phyloP scores from a whole-genome alignment of 1,140 invertebrate genomes.

The Drosophila elegans region DNA sequence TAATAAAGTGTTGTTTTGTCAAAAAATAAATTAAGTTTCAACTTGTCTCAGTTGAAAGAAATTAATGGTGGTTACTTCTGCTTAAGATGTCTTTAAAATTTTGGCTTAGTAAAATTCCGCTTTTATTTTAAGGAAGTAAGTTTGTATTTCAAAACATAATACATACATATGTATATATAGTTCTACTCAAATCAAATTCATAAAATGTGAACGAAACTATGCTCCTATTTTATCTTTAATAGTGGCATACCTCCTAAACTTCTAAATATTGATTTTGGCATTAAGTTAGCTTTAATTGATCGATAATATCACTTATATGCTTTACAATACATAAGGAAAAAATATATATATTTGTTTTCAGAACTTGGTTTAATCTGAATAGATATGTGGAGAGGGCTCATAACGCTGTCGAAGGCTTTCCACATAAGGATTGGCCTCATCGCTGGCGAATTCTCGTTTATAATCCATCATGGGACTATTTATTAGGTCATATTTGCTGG shows the following conservation, averaged over 20 bases:
- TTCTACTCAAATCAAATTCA: too few relatives aligned
- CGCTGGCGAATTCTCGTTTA: conserved; percentile 1
- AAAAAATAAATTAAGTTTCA: conserved; percentile 34
- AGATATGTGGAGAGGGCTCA: conserved; percentile 4
- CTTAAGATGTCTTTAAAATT: background rate
- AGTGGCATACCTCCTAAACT: too few relatives aligned
- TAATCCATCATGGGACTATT: background rate
- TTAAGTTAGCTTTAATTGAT: background rate
- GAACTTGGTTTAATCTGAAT: background rate
- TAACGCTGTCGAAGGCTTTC: conserved; percentile 4
- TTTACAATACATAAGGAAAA: background rate
- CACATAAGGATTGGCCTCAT: conserved; percentile 4
- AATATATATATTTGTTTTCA: background rate
- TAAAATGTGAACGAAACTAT: too few relatives aligned
- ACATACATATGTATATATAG: too few relatives aligned
- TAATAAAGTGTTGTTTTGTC: conserved; percentile 52
- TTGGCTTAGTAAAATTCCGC: background rate
- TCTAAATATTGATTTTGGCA: background rate
- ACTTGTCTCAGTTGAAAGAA: conserved; percentile 25
- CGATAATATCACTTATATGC: background rate
- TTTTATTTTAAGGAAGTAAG: background rate
- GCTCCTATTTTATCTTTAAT: too few relatives aligned
- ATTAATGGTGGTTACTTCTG: conserved; percentile 4
- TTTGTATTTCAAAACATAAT: too few relatives aligned
- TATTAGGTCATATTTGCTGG: background rate